These are phyloP conservation scores for Plotosus lineatus DNA, from an alignment of 2,113 vertebrate species.

Conservation along the genomic window DNA sequence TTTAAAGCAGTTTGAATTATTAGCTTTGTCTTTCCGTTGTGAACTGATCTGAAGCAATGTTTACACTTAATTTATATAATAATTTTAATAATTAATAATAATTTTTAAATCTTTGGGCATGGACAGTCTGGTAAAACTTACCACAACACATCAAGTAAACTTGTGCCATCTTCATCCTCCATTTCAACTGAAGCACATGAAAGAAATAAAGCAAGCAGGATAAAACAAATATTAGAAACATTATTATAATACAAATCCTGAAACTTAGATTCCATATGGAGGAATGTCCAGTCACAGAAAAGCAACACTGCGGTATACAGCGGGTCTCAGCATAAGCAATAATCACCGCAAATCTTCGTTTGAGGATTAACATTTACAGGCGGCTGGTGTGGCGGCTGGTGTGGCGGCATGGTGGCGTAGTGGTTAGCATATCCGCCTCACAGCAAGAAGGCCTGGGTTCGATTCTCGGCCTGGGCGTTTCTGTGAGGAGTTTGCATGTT, in stretches of 20 bases:
- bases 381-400: no score
- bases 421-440: no score
- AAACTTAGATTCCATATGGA: background rate
- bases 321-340: background rate
- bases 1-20: background rate
- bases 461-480: no score
- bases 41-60: background rate
- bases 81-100: background rate
- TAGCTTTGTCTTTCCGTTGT: background rate
- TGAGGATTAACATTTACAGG: background rate
- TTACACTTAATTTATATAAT: background rate
- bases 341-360: background rate
- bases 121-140: constrained; percentile 56
- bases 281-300: background rate
- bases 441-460: no score
- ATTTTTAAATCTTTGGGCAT: background rate
- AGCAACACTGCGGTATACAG: background rate
- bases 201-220: background rate
- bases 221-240: background rate
- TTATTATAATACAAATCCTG: background rate
- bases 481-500: no score
- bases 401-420: no score
- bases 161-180: constrained; percentile 84
- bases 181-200: constrained; percentile 70
- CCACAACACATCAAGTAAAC: constrained; percentile 83